Percentiles rank a stretch among this genome's conserved stretches.
These are phyloP conservation scores for Lepetodrilus schrolli DNA, from an alignment of 2,888 invertebrate genomes.

Conservation along the genomic window DNA sequence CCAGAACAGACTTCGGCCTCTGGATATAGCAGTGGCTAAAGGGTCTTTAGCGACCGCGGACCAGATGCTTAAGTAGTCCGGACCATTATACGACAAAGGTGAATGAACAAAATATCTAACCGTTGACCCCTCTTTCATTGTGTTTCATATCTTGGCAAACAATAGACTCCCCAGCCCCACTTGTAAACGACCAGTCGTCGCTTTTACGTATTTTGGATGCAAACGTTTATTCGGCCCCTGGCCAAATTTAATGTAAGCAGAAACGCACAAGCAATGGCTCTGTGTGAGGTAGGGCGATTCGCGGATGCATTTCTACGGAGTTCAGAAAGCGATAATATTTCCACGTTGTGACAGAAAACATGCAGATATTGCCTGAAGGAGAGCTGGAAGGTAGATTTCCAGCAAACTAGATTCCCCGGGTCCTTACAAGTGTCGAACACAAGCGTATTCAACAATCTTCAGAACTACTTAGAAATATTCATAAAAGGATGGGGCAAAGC, in stretches of 20 bases:
- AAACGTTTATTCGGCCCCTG: neutral
- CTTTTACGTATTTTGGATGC: neutral
- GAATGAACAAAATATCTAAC: too few species aligned
- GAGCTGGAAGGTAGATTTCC: neutral
- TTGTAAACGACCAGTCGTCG: too few species aligned
- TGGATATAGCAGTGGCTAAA: neutral
- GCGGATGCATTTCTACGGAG: neutral
- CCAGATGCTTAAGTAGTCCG: neutral
- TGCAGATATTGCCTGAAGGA: neutral
- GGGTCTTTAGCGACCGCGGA: neutral
- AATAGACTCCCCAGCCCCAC: neutral
- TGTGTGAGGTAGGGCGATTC: neutral
- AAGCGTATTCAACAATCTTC: neutral
- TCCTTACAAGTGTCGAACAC: neutral
- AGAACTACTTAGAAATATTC: constrained; percentile 1
- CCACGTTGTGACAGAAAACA: constrained; percentile 7
- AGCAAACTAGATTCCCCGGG: neutral
- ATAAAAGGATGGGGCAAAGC: constrained; percentile 7
- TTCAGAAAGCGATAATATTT: neutral
- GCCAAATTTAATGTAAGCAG: neutral
- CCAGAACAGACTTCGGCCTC: neutral
- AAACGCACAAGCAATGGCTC: neutral
- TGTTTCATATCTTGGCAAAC: neutral
- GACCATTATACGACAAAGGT: neutral
- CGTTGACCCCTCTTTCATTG: neutral